Evolutionary conservation across 2,888 invertebrate species (phyloP), one percentile per base, ranked within the genome.

Genomic region (Agrochola lota): DNA sequence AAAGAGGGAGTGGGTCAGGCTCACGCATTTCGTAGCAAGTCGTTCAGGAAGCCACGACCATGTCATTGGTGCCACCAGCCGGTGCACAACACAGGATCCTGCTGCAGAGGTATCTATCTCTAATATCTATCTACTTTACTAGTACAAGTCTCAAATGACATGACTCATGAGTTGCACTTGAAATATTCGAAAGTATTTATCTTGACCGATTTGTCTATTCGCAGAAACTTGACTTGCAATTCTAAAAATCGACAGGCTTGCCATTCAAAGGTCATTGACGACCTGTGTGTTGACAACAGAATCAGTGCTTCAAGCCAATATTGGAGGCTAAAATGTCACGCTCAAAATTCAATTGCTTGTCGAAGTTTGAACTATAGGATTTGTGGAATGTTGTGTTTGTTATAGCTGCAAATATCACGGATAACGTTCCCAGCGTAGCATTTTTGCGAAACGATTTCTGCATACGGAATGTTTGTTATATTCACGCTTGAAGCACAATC

Each of bases 31-130:
- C 97, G 98, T 79, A 97, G 97, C 91, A 98, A 98, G 94, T 97
- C 97, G 83, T 97, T 98, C 94, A 97, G 98, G 91, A 98, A 98
- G 91, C 97, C 98, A 23, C 97, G 98, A 84, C 98, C 98, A 55
- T 98, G 98, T 93, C 98, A 98, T 94, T 97, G 98, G 94, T 98
- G 98, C 92, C 98, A 98, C 92, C 98, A 98, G 94, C 98, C 98
- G 81, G 97, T 98, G 86, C 97, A 97, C 92, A 97, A 97, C 90
- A 97, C 98, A 93, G 98, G 98, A 80, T 98, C 98, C 77, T 98
- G 98, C 93, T 98, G 98, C 94, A 96, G 98, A 97, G 98, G 98
- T 98, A 94, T 91, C 1, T 72, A 20, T 52, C n/a, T 35, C 26
- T 55, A 46, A 69, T 68, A 20, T 12, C 1, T 30, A 17, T 46